phyloP scores from a whole-genome alignment of 2,888 invertebrate species.

The Polydrusus tereticollis region DNA sequence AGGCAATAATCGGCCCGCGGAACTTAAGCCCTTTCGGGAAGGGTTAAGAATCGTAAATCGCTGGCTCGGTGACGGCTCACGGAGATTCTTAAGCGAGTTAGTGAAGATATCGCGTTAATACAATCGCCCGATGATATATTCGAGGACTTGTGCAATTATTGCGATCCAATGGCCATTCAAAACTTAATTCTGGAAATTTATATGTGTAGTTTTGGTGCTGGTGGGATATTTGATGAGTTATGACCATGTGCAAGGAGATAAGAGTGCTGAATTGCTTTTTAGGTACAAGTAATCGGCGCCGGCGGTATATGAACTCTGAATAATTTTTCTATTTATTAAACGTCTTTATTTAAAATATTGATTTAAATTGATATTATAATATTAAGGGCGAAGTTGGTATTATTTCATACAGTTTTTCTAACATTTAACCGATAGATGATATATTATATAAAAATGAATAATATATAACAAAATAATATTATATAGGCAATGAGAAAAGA shows the following conservation, averaged over 20 bases:
- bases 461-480: too few relatives aligned
- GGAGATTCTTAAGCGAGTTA: conserved; percentile 62
- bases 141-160: conserved; percentile 61
- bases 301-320: too few relatives aligned
- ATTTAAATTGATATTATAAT: too few relatives aligned
- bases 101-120: conserved; percentile 61
- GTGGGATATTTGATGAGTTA: conserved; percentile 29
- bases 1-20: conserved; percentile 58
- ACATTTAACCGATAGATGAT: too few relatives aligned
- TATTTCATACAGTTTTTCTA: too few relatives aligned
- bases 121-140: conserved; percentile 62
- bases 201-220: conserved; percentile 47
- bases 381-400: too few relatives aligned
- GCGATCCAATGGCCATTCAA: conserved; percentile 57
- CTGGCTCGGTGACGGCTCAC: conserved; percentile 55
- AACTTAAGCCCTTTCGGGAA: conserved; percentile 55
- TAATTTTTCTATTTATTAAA: too few relatives aligned
- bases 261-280: conserved; percentile 10
- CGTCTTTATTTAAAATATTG: too few relatives aligned
- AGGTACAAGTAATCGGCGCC: neutral
- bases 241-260: conserved; percentile 19
- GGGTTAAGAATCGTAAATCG: conserved; percentile 63
- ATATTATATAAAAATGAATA: too few relatives aligned
- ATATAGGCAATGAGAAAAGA: too few relatives aligned
- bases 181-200: conserved; percentile 49